A percentile compares a stretch with the other conserved stretches of the same genome.
Evolutionary conservation across 2,888 invertebrate genomes (phyloP).

Genomic region (Lasioglossum morio): DNA sequence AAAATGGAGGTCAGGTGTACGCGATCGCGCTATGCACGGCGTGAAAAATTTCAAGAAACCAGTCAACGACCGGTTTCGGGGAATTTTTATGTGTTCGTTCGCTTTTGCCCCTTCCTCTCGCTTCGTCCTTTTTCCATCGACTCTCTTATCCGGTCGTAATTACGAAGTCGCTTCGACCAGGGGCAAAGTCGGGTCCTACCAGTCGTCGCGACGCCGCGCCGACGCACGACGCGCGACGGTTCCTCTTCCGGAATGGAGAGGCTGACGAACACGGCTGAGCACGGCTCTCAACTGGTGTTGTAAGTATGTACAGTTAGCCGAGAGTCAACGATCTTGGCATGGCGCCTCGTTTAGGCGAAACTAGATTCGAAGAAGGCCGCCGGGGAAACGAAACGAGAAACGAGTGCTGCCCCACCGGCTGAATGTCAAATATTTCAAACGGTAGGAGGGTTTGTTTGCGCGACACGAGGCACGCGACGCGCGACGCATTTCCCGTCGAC

Average conservation of each 20-base stretch:
- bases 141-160: slow-evolving; percentile 4
- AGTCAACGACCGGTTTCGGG: slow-evolving; percentile 64
- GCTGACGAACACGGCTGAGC: background rate
- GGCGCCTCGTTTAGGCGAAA: slow-evolving; percentile 77
- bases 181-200: slow-evolving; percentile 18
- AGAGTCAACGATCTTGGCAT: slow-evolving; percentile 79
- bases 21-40: slow-evolving; percentile 24
- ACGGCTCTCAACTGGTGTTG: slow-evolving; percentile 52
- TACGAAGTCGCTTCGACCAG: slow-evolving; percentile 11
- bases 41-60: slow-evolving; percentile 64
- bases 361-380: slow-evolving; percentile 75
- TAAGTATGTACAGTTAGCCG: slow-evolving; percentile 73
- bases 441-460: slow-evolving; percentile 45
- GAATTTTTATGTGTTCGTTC: slow-evolving; percentile 40
- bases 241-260: slow-evolving; percentile 70
- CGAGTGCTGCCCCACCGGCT: slow-evolving; percentile 44
- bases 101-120: background rate
- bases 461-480: too few species aligned
- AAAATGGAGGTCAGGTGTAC: slow-evolving; percentile 64
- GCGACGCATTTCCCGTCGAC: slow-evolving; percentile 16
- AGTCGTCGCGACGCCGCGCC: background rate
- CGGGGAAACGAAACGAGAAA: too few species aligned
- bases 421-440: slow-evolving; percentile 68
- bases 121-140: background rate
- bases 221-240: slow-evolving; percentile 16